phyloP scores from a whole-genome alignment of 2,888 invertebrate species.

The Netelia inedita region DNA sequence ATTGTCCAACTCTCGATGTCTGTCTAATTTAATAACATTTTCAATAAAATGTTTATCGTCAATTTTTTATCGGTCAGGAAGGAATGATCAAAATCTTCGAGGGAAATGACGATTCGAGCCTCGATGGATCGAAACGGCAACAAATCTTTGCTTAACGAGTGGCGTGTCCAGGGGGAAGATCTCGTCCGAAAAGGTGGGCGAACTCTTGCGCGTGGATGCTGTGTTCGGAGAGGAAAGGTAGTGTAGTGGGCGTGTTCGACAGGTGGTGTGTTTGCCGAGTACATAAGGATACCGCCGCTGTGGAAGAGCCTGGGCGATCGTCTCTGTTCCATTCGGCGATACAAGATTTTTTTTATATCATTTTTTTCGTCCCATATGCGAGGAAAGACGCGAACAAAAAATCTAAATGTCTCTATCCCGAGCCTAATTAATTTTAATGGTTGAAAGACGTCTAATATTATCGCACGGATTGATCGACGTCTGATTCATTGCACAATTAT shows the following conservation, averaged over 20 bases:
- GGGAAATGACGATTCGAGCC: neutral
- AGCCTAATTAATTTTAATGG: neutral
- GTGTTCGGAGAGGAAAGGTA: neutral
- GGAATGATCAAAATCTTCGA: neutral
- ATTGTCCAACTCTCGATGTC: too few species aligned
- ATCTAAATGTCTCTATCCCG: neutral
- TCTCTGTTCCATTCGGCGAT: neutral
- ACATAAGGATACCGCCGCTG: neutral
- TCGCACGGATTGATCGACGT: neutral
- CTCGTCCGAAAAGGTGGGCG: neutral
- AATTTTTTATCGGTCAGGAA: too few species aligned
- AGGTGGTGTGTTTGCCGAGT: neutral
- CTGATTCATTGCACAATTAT: neutral
- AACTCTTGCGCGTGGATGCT: neutral
- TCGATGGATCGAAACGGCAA: neutral
- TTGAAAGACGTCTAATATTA: neutral
- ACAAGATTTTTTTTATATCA: neutral
- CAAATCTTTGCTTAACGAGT: neutral
- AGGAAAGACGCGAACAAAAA: neutral
- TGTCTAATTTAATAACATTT: too few species aligned
- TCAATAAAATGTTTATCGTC: too few species aligned
- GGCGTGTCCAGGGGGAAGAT: neutral
- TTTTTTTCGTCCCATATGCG: neutral
- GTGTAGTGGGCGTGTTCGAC: neutral
- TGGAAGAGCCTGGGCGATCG: neutral